Percentiles rank a stretch among this genome's conserved stretches.
These are phyloP conservation scores for Heliopora coerulea DNA, from an alignment of 92 coral and sea anemone species.

Conservation along the genomic window DNA sequence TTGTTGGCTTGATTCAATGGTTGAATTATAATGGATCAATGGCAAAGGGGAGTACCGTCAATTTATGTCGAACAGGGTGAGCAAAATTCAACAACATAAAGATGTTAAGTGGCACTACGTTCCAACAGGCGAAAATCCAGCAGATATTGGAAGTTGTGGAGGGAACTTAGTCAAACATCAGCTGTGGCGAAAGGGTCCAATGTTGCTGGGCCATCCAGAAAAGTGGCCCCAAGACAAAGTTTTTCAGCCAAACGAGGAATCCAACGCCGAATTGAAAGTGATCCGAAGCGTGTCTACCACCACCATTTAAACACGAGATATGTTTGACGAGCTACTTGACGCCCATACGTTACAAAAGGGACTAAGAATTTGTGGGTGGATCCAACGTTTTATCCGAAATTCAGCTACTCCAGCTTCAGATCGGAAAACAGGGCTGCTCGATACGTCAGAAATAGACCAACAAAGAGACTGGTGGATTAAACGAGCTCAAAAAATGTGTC, in stretches of 20 bases:
- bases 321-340: conserved; percentile 21
- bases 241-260: background rate
- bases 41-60: conserved; percentile 23
- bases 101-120: too few relatives aligned
- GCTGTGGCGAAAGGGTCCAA: too few relatives aligned
- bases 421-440: conserved; percentile 26
- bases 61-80: conserved; percentile 9
- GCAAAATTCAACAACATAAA: conserved; percentile 19
- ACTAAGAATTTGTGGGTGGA: conserved; percentile 42
- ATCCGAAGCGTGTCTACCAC: background rate
- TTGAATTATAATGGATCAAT: background rate
- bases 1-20: conserved; percentile 3
- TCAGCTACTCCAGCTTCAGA: background rate
- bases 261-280: background rate
- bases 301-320: background rate
- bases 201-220: too few relatives aligned
- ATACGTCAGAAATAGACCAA: conserved; percentile 24
- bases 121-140: too few relatives aligned
- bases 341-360: background rate
- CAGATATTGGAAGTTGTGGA: conserved; percentile 14
- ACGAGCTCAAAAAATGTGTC: background rate
- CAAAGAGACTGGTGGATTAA: conserved; percentile 37
- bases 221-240: conserved; percentile 11
- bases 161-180: background rate
- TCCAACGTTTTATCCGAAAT: conserved; percentile 19